Evolutionary conservation across 2,888 invertebrate species (phyloP), one percentile per base, ranked within the genome.

Genomic region (Ptychoptera albimana): DNA sequence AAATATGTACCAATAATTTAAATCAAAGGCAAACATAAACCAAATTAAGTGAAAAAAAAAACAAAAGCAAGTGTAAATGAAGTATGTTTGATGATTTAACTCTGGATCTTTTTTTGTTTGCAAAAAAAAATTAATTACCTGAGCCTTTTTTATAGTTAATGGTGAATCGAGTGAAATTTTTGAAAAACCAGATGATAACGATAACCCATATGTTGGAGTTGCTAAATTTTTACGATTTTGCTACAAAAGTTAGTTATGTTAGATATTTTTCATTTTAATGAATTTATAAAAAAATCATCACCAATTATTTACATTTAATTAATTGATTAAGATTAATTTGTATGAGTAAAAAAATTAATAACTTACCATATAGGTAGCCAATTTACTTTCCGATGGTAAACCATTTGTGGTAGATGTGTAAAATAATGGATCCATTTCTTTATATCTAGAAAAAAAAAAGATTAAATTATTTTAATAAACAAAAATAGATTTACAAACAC

Each of bases 281-380:
- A 7, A 37, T 12, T 34, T 40, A 36, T 34, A 45, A 39, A 44
- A 44, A 39, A 45, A 32, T 37, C 32, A 30, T 42, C 6, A 31
- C 31, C 30, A 14, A 35, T 13, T 13, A 41, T 23, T 16, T 14
- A 15, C 31, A 37, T n/a, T 29, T 10, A 12, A 29, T 42, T 11
- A 13, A 31, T 31, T 43, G 23, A n/a, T 10, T 32, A 9, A 30
- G 9, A 30, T 7, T 8, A 30, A 8, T 30, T 30, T 30, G 9
- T 30, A 8, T 13, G 12, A 15, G 6, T 29, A 44, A 42, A 44
- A 14, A 37, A 39, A 36, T 45, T 36, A 30, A 47, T 34, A 41
- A 48, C 62, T 64, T 67, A 85, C 85, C 84, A 85, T 84, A 61
- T 86, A 86, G 49, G 83, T 84, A 48, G 81, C 83, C 60, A 86